These are phyloP conservation scores for Epizoanthus rinbou DNA, from an alignment of 92 coral and sea anemone genomes.

Conservation along the genomic window DNA sequence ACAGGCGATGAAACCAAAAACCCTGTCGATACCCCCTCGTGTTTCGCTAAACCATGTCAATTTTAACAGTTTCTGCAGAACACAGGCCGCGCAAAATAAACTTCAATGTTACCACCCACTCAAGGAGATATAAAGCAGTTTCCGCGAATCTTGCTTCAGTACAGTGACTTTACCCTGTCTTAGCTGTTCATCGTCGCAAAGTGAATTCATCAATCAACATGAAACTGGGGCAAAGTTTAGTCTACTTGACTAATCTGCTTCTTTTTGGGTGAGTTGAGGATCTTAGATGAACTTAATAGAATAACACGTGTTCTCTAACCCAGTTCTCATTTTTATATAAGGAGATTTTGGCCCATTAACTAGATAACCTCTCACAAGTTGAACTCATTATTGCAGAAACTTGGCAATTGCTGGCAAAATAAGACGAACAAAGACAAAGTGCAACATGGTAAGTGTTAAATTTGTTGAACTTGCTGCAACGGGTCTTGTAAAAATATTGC, in stretches of 20 bases:
- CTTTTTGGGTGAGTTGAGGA: constrained; percentile 30
- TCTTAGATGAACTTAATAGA: neutral
- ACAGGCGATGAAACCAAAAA: constrained; percentile 38
- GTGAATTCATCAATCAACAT: constrained; percentile 16
- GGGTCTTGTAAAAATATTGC: neutral
- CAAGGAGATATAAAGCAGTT: constrained; percentile 31
- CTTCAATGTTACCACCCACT: constrained; percentile 48
- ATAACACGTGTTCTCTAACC: constrained; percentile 19
- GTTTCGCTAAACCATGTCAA: constrained; percentile 23
- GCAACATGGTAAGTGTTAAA: constrained; percentile 10
- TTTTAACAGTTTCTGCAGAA: constrained; percentile 28
- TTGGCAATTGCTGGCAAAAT: neutral
- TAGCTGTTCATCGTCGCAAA: neutral
- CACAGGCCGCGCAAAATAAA: constrained; percentile 26
- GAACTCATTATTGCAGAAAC: constrained; percentile 4
- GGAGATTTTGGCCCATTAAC: neutral
- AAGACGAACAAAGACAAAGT: constrained; percentile 9
- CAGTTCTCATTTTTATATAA: neutral
- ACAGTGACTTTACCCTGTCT: neutral
- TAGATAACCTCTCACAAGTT: constrained; percentile 32
- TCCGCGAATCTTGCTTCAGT: neutral
- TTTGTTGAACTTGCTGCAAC: neutral
- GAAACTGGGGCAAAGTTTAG: constrained; percentile 17
- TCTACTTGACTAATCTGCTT: constrained; percentile 17
- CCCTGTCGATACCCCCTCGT: constrained; percentile 48